Conservation (phyloP, 2,797 vertebrate species). For the Phrynocephalus forsythii region DNA sequence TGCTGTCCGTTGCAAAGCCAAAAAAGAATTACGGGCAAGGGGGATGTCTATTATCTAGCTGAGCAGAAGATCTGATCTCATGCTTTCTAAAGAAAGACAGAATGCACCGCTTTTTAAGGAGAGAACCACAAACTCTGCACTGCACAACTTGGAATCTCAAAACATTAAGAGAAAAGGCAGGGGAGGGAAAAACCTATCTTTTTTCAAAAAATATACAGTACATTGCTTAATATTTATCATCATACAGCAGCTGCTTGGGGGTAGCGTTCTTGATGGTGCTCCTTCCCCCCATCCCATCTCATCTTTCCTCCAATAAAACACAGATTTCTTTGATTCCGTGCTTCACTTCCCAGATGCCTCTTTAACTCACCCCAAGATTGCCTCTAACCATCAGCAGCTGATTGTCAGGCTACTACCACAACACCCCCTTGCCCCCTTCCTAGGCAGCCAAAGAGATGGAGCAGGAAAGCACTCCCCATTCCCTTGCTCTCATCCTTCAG, state of each 20-base stretch:
- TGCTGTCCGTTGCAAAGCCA: background rate
- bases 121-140: background rate
- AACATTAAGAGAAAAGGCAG: background rate
- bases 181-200: too few relatives aligned
- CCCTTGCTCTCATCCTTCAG: background rate
- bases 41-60: background rate
- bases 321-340: background rate
- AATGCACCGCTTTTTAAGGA: background rate
- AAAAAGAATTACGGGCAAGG: too few relatives aligned
- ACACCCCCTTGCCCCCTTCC: too few relatives aligned
- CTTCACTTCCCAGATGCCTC: background rate
- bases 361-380: slow-evolving; percentile 12
- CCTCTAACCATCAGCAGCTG: background rate
- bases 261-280: background rate
- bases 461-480: slow-evolving; percentile 14
- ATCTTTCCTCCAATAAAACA: background rate
- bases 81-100: background rate
- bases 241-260: too few relatives aligned
- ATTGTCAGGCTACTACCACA: background rate
- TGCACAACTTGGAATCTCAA: background rate
- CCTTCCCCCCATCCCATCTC: background rate
- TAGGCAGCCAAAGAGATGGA: background rate
- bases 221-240: background rate
- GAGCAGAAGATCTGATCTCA: background rate
- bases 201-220: background rate